These are phyloP conservation scores for Sebastes umbrosus DNA, from an alignment of 2,797 vertebrate genomes.

Conservation along the genomic window DNA sequence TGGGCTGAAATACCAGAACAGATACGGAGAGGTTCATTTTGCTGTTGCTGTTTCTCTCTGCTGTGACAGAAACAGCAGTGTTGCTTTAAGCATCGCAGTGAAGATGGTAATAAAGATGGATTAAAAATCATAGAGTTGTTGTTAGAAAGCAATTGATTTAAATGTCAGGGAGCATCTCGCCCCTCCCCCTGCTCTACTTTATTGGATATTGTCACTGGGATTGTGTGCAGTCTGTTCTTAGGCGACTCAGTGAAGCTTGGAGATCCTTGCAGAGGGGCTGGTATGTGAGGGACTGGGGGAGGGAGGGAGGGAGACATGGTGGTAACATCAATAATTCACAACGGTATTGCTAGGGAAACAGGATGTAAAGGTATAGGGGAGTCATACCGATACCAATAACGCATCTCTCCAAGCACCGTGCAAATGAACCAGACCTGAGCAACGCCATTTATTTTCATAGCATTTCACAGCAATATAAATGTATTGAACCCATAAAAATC, in stretches of 20 bases:
- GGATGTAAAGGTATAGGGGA: slow-evolving; percentile 73
- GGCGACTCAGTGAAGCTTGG: slow-evolving; percentile 70
- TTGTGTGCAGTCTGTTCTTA: slow-evolving; percentile 67
- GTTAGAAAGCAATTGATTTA: slow-evolving; percentile 79
- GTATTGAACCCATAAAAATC: slow-evolving; percentile 66
- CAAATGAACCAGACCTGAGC: slow-evolving; percentile 63
- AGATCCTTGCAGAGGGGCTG: slow-evolving; percentile 68
- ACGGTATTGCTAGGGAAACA: slow-evolving; percentile 77
- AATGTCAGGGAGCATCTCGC: slow-evolving; percentile 74
- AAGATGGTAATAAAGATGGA: slow-evolving; percentile 71
- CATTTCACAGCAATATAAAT: slow-evolving; percentile 56
- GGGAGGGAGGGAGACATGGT: slow-evolving; percentile 56
- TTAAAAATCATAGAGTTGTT: slow-evolving; percentile 73
- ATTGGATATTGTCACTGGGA: slow-evolving; percentile 77
- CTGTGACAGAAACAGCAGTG: slow-evolving; percentile 26
- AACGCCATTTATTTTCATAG: slow-evolving; percentile 55
- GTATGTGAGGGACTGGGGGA: slow-evolving; percentile 56
- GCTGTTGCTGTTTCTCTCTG: slow-evolving; percentile 4
- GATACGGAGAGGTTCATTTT: slow-evolving; percentile 18
- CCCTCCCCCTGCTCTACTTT: slow-evolving; percentile 67
- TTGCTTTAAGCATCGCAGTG: slow-evolving; percentile 28
- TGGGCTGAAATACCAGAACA: slow-evolving; percentile 43
- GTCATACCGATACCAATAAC: slow-evolving; percentile 55
- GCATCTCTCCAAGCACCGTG: slow-evolving; percentile 53
- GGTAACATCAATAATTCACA: slow-evolving; percentile 83